Percentiles rank a stretch among this genome's conserved stretches.
These are phyloP conservation scores for Colletes gigas DNA, from an alignment of 1,140 invertebrate species.

Conservation along the genomic window DNA sequence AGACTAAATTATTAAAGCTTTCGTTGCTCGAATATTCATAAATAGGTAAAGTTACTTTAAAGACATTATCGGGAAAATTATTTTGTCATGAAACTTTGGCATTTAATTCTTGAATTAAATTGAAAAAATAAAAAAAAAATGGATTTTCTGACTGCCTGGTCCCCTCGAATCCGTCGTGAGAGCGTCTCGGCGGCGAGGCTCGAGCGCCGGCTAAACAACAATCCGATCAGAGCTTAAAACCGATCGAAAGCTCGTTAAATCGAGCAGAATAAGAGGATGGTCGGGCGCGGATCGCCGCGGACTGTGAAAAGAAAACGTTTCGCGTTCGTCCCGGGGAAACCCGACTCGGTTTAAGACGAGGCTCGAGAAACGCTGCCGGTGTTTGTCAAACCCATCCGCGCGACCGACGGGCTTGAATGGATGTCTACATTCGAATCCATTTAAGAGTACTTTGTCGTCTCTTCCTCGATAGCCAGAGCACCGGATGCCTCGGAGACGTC, in stretches of 20 bases:
- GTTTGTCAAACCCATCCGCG: constrained; percentile 45
- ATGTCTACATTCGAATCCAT: constrained; percentile 46
- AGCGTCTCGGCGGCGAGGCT: neutral
- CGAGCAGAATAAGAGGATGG: constrained; percentile 29
- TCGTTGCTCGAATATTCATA: too few relatives aligned
- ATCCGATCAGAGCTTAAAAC: constrained; percentile 6
- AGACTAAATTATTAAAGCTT: too few relatives aligned
- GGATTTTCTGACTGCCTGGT: too few relatives aligned
- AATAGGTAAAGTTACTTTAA: too few relatives aligned
- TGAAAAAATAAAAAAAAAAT: too few relatives aligned
- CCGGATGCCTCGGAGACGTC: constrained; percentile 26
- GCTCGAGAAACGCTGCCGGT: neutral
- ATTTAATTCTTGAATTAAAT: too few relatives aligned
- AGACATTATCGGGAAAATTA: too few relatives aligned
- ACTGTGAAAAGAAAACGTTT: neutral
- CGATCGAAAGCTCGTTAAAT: constrained; percentile 42
- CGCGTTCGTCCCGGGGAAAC: neutral
- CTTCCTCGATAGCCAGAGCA: constrained; percentile 21
- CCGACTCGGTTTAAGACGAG: constrained; percentile 26
- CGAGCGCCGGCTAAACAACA: neutral
- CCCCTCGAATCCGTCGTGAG: neutral
- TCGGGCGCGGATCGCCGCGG: neutral
- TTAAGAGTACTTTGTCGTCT: constrained; percentile 44
- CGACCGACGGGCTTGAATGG: constrained; percentile 19
- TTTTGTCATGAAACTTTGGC: too few relatives aligned